Conservation (phyloP, 1,140 invertebrate species). For the Euura lappo region DNA sequence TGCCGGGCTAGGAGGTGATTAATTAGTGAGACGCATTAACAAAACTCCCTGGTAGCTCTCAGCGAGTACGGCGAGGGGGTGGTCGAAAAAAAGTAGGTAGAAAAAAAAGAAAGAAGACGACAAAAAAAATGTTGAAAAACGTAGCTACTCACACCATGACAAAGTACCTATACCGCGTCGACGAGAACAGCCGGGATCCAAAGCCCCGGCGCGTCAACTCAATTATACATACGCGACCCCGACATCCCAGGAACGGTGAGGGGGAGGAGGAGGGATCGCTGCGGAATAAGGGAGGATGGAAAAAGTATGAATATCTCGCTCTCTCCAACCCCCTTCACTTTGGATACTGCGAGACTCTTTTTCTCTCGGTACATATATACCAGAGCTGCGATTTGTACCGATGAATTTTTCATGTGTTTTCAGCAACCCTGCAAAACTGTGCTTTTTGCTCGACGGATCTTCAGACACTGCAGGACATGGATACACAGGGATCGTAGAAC, state of each 20-base stretch:
- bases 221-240: slow-evolving; percentile 13
- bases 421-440: not conserved
- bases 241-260: not conserved
- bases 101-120: not conserved
- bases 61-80: not conserved
- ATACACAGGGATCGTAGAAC: too few relatives aligned
- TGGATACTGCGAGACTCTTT: not conserved
- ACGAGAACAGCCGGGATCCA: not conserved
- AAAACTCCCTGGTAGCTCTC: not conserved
- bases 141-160: too few relatives aligned
- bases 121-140: slow-evolving; percentile 10
- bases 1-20: not conserved
- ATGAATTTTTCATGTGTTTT: not conserved
- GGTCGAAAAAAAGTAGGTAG: too few relatives aligned
- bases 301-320: not conserved
- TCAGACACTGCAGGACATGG: too few relatives aligned
- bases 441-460: not conserved
- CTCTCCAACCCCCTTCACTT: not conserved
- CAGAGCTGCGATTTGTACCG: not conserved
- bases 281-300: slow-evolving; percentile 4
- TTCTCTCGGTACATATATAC: not conserved
- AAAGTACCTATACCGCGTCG: not conserved
- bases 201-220: slow-evolving; percentile 11
- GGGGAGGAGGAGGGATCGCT: not conserved
- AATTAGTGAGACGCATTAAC: slow-evolving; percentile 15